Evolutionary conservation across 1,140 invertebrate species (phyloP), one percentile per base, ranked within the genome.

Genomic region (Zelostemma sp.): DNA sequence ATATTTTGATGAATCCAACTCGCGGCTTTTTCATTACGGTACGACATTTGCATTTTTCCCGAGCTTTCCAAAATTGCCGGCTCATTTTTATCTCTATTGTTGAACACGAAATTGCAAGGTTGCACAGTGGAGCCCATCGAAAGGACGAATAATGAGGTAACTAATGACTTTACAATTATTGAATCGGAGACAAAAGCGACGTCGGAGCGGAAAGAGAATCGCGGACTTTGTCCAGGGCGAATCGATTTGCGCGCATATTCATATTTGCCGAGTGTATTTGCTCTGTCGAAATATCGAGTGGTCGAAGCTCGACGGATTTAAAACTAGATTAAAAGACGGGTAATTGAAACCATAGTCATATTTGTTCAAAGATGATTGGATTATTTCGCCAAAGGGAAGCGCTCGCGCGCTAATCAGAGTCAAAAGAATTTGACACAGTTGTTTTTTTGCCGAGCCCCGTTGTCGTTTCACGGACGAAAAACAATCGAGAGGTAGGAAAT

Each of bases 261-360:
- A 75, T 78, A 72, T 77, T 70, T 74, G 68, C 54, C n/a, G 40
- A 73, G 53, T 56, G 57, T 73, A 47, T 76, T 74, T 76, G 74
- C 59, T 45, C 45, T 57, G 53, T 31, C 50, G 47, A 45, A 74
- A 67, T 74, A 75, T 74, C 65, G 73, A 68, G 19, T 43, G 43
- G 41, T 17, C 38, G 12, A 51, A 46, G 49, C 55, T 48, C 25
- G 46, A 41, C 40, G 53, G 68, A 50, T 73, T 74, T 67, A 58
- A 73, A 69, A 69, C 55, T 66, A 60, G 66, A 73, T 73, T 66
- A 60, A 66, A 68, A 71, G 50, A 69, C 43, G 55, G 54, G 58
- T 69, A 72, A 74, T 72, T 74, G 68, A 68, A 66, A 68, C 58
- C 47, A 25, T 40, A 51, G 57, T 65, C 49, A 14, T 63, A 50